These are phyloP conservation scores for Prunella himalayana DNA, from an alignment of 2,113 vertebrate genomes.

Conservation along the genomic window DNA sequence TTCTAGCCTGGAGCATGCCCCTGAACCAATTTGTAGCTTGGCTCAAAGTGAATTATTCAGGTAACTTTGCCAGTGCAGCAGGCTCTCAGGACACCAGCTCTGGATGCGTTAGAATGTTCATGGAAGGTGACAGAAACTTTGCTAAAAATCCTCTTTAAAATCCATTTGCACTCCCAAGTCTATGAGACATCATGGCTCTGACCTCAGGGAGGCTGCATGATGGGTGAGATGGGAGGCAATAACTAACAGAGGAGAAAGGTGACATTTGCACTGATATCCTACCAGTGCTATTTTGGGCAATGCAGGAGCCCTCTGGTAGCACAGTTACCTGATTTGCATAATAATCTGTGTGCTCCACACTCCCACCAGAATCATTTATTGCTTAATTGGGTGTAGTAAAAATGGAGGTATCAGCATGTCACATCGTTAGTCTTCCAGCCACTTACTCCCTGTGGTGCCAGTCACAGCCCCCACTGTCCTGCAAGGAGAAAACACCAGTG, in stretches of 20 bases:
- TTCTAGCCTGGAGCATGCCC: background rate
- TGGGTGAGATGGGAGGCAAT: background rate
- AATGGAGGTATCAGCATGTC: background rate
- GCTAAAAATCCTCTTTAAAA: background rate
- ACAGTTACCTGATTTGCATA: slow-evolving; percentile 24
- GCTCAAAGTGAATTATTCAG: background rate
- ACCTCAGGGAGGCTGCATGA: background rate
- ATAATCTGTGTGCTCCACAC: background rate
- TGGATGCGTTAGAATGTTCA: fast-evolving
- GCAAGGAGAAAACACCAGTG: background rate
- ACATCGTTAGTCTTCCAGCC: background rate
- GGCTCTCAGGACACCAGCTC: background rate
- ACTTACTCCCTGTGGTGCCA: background rate
- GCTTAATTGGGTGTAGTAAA: slow-evolving; percentile 48
- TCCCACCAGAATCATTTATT: slow-evolving; percentile 23
- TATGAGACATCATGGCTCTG: background rate
- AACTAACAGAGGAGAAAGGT: background rate
- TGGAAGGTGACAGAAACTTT: background rate
- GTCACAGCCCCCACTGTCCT: background rate
- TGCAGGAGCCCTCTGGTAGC: background rate
- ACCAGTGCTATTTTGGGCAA: background rate
- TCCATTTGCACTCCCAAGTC: background rate
- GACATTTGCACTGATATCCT: slow-evolving; percentile 10
- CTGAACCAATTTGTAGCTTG: background rate
- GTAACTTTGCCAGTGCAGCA: background rate